Evolutionary conservation across 2,888 invertebrate genomes (phyloP), one percentile per base, ranked within the genome.

Genomic region (Athripsodes cinereus): DNA sequence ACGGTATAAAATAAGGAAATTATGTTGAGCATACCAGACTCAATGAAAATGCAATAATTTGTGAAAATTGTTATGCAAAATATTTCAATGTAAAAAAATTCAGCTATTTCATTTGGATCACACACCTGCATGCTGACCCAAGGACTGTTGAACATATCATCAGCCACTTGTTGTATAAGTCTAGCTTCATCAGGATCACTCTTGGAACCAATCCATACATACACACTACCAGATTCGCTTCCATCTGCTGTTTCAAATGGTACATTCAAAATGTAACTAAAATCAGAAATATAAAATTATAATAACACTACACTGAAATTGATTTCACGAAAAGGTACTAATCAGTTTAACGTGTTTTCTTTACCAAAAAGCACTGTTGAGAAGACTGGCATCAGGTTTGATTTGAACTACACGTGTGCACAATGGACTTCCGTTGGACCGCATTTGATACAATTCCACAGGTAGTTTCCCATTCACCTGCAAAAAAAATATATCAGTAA

Each of bases 291-390:
- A 26, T 26, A 26, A 3, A 26, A 6, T 26, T 26, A 10, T 26
- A 26, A n/a, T n/a, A n/a, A n/a, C n/a, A n/a, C n/a, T n/a, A n/a
- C n/a, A n/a, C n/a, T n/a, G n/a, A n/a, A n/a, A n/a, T n/a, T n/a
- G n/a, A n/a, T n/a, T n/a, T n/a, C n/a, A n/a, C n/a, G n/a, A n/a
- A n/a, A n/a, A n/a, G n/a, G n/a, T n/a, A n/a, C n/a, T n/a, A n/a
- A n/a, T n/a, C n/a, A n/a, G n/a, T n/a, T n/a, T n/a, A n/a, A n/a
- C n/a, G n/a, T n/a, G n/a, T n/a, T n/a, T 19, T 55, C 69, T 76
- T 79, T 77, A 96, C 93, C 96, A 96, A 79, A 98, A 98, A 31
- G 90, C 89, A 54, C 97, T 96, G 78, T 96, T 97, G 21, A 99
- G 82, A 64, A 86, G 79, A 20, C 84, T 70, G 8, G 95, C 90